Evolutionary conservation across 2,888 invertebrate genomes (phyloP), one percentile per base, ranked within the genome.

Genomic region (Ectropis crepuscularia): DNA sequence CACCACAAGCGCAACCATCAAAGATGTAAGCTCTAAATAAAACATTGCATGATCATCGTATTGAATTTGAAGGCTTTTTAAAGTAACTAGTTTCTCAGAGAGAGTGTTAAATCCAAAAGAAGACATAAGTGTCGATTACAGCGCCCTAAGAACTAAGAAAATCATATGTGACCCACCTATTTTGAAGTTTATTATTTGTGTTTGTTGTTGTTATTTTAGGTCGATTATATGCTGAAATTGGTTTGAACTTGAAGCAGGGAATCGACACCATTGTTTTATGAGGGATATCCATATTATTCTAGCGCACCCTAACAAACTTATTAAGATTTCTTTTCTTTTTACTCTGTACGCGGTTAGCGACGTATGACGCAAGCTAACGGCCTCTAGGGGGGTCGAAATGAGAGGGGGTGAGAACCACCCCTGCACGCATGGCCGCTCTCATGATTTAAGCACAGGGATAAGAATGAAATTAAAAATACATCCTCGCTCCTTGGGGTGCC

Each of bases 391-490:
- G 78, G 76, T 71, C 70, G 74, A 80, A 76, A 71, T 61, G 67
- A 61, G 64, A 49, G 71, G 75, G 75, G 71, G 77, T 74, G 79
- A 78, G 75, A 71, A 67, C 79, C 82, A 78, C 88, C 88, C 88
- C 81, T 84, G 86, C 92, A 92, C 92, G 92, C 92, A 92, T 92
- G 92, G 92, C 90, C 92, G 92, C 92, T 88, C 89, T 89, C 92
- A 92, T 92, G 92, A 92, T 92, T 92, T 92, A 92, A 92, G 92
- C 90, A 88, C 90, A 83, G 87, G 92, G 92, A 92, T 92, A 92
- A 92, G 92, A 92, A 92, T 92, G 92, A 92, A 92, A 92, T 92
- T 92, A 92, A 92, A 92, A 92, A 92, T 92, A 92, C 92, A 92
- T 92, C 92, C 91, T 87, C 86, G 86, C 87, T 89, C 89, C 90